Percentiles rank a stretch among this genome's conserved stretches.
phyloP scores from a whole-genome alignment of 2,888 invertebrate genomes.

The Ornithoptera priamus region DNA sequence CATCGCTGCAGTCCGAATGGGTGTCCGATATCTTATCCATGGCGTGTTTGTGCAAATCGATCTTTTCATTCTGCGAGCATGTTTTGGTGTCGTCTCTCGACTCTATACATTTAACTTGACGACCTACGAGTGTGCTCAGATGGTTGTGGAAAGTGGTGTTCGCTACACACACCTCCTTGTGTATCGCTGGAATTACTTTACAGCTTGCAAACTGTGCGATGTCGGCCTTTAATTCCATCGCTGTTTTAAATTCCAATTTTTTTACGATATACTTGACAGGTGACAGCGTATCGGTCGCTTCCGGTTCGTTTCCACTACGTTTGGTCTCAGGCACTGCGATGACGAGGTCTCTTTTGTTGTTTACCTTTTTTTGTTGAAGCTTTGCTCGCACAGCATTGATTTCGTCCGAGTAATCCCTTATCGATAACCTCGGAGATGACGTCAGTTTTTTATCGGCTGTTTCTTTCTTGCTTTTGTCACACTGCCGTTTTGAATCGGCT shows the following conservation, averaged over 20 bases:
- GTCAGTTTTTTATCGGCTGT: constrained; percentile 59
- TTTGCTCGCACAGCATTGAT: constrained; percentile 74
- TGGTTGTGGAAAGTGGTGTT: constrained; percentile 75
- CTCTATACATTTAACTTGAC: constrained; percentile 71
- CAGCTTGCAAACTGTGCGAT: constrained; percentile 65
- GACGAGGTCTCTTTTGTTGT: constrained; percentile 66
- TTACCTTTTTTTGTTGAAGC: constrained; percentile 71
- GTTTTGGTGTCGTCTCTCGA: constrained; percentile 66
- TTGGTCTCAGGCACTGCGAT: constrained; percentile 52
- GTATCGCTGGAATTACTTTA: constrained; percentile 72
- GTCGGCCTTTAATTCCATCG: constrained; percentile 67
- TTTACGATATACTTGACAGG: constrained; percentile 75
- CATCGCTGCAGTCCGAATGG: constrained; percentile 87
- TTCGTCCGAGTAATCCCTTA: constrained; percentile 74
- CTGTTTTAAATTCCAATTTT: constrained; percentile 73
- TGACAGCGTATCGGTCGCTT: constrained; percentile 64
- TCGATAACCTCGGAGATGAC: constrained; percentile 58
- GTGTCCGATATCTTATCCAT: constrained; percentile 80
- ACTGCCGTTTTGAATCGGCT: constrained; percentile 61
- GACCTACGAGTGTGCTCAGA: constrained; percentile 76
- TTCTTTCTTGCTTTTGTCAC: constrained; percentile 69
- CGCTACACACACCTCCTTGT: constrained; percentile 72
- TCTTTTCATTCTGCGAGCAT: constrained; percentile 63
- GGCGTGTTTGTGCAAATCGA: constrained; percentile 61
- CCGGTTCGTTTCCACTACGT: constrained; percentile 61